These are phyloP conservation scores for Antrozous pallidus DNA, from an alignment of 2,797 vertebrate genomes.

Conservation along the genomic window DNA sequence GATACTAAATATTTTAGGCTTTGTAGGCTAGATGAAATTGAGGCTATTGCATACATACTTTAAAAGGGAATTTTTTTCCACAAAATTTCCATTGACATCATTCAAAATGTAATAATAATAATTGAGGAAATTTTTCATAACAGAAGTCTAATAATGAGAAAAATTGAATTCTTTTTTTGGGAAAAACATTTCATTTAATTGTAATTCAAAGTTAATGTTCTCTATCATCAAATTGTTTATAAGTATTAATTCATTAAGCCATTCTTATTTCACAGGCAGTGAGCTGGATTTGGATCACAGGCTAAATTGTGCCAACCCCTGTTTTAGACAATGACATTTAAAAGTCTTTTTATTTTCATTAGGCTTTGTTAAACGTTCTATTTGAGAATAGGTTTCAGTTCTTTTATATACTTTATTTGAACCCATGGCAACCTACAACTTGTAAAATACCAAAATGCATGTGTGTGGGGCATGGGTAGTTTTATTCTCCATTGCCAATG, in stretches of 20 bases:
- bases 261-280: background rate
- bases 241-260: background rate
- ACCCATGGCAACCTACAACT: background rate
- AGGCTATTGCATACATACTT: background rate
- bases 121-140: background rate
- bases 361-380: background rate
- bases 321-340: background rate
- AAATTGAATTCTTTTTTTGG: background rate
- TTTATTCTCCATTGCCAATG: background rate
- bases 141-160: background rate
- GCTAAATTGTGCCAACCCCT: background rate
- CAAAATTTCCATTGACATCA: background rate
- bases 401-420: background rate
- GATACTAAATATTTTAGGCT: background rate
- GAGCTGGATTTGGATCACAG: background rate
- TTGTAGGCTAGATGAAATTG: background rate
- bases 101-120: conserved; percentile 8
- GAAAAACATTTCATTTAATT: background rate
- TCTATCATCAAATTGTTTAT: background rate
- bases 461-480: fast-evolving
- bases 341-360: background rate
- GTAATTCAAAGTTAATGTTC: background rate
- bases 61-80: background rate
- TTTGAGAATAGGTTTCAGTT: background rate
- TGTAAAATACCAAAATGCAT: background rate